Base-by-base conservation (phyloP, 2,888 invertebrate genomes). In the Scaptodrosophila latifasciaeformis region DNA sequence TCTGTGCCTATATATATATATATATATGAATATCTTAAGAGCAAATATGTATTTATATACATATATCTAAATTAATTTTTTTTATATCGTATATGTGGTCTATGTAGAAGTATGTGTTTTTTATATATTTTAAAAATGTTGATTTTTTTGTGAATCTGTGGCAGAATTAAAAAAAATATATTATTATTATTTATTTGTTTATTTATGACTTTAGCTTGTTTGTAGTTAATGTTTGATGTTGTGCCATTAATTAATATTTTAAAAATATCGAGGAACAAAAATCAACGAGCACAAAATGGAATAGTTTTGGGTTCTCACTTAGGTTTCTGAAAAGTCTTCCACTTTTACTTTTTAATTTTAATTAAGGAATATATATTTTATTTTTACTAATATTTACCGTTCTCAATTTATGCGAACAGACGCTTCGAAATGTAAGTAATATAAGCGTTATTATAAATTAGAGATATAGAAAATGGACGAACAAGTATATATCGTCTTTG, bases 351-450 rank as follows among this genome's bases (percentile, higher is more conserved):
- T n/a, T n/a, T n/a, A n/a, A n/a, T n/a, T n/a, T n/a, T n/a, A n/a
- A n/a, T 31, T 31, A 35, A 35, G 37, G 5, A 13, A 34, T 37
- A 15, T 10, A 31, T 31, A 31, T 31, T 46, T 59, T 52, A 55
- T 64, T 54, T 67, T 52, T 62, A 57, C 49, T 63, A 53, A 61
- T 66, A 51, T 74, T 79, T 74, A 70, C 66, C 70, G 74, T 76
- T 78, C 76, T 58, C 64, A 80, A 54, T 59, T 56, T 75, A 74
- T 79, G 79, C 82, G 76, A 81, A 83, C 86, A 85, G 85, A 82
- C 81, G 82, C 79, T 70, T 85, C 85, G 49, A 85, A 86, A 83
- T 86, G 85, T 85, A 85, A 85, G 85, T 85, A 85, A 74, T 39
- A 35, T 34, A 21, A 34, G 15, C 4, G 4, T 6, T 27, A 1